Percentiles rank a stretch among this genome's conserved stretches.
These are phyloP conservation scores for Ptyas mucosa DNA, from an alignment of 2,113 vertebrate species.

Conservation along the genomic window DNA sequence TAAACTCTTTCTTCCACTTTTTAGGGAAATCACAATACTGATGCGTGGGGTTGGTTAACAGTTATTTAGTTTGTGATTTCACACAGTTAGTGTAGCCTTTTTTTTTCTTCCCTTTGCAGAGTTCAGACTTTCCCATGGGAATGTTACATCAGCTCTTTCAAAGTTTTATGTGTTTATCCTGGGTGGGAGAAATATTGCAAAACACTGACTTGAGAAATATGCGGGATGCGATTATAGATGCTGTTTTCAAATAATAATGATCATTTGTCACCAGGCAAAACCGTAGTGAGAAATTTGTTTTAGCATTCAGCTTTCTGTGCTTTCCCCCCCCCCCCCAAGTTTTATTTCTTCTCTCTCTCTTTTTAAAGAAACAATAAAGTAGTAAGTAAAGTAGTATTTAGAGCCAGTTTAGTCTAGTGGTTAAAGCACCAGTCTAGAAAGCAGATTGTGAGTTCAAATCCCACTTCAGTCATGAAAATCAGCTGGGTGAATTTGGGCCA, in stretches of 20 bases:
- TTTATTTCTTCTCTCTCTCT: neutral
- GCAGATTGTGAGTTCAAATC: too few relatives aligned
- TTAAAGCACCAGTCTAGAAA: too few relatives aligned
- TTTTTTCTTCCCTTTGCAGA: neutral
- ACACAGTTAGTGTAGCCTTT: slow-evolving; percentile 12
- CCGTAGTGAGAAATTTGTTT: neutral
- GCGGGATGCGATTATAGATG: neutral
- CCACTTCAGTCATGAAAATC: too few relatives aligned
- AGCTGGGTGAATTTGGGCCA: too few relatives aligned
- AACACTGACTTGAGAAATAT: neutral
- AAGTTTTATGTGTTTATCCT: neutral
- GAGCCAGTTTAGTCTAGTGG: too few relatives aligned
- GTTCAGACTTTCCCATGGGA: slow-evolving; percentile 27
- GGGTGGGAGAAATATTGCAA: neutral
- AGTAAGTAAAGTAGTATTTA: neutral
- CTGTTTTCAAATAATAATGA: neutral
- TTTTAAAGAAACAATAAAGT: neutral
- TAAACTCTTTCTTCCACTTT: neutral
- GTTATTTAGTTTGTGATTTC: slow-evolving; percentile 18
- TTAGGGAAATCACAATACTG: neutral
- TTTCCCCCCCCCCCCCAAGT: neutral
- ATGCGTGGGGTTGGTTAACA: slow-evolving; percentile 8
- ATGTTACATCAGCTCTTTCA: neutral
- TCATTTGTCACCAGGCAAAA: neutral
- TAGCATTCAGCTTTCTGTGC: neutral